These are phyloP conservation scores for Aegotheles bennettii DNA, from an alignment of 2,113 vertebrate genomes.

Conservation along the genomic window DNA sequence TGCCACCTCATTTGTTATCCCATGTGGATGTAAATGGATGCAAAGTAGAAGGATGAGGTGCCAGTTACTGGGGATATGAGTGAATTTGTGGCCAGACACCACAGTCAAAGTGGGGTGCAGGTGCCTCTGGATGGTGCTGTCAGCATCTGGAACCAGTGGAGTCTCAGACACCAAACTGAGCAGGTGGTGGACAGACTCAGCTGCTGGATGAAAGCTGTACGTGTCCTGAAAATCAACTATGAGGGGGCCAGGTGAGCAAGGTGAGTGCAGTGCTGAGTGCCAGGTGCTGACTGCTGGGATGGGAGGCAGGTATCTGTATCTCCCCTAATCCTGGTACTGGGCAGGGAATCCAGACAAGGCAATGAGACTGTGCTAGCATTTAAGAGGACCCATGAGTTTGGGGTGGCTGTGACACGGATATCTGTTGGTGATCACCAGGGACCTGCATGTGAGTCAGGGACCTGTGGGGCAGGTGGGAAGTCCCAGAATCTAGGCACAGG, in stretches of 20 bases:
- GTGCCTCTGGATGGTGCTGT: neutral
- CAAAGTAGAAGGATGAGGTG: neutral
- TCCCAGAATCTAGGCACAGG: rapidly evolving
- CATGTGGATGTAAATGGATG: rapidly evolving
- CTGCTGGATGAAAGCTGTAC: rapidly evolving
- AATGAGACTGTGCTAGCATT: neutral
- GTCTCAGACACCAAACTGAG: neutral
- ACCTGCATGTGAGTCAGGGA: neutral
- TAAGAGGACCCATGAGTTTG: neutral
- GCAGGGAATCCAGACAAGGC: rapidly evolving
- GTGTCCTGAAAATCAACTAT: rapidly evolving
- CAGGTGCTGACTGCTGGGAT: neutral
- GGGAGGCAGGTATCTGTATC: neutral
- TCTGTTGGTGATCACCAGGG: neutral
- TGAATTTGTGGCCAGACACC: neutral
- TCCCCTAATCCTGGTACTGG: neutral
- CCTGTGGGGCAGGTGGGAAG: neutral
- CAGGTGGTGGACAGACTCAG: rapidly evolving
- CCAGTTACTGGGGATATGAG: rapidly evolving
- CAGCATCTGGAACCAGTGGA: neutral
- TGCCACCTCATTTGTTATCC: neutral
- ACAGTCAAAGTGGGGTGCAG: neutral
- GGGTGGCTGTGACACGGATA: neutral
- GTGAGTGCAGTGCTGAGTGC: neutral
- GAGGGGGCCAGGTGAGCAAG: rapidly evolving